These are phyloP conservation scores for Coptotermes formosanus DNA, from an alignment of 1,140 invertebrate genomes.

Conservation along the genomic window DNA sequence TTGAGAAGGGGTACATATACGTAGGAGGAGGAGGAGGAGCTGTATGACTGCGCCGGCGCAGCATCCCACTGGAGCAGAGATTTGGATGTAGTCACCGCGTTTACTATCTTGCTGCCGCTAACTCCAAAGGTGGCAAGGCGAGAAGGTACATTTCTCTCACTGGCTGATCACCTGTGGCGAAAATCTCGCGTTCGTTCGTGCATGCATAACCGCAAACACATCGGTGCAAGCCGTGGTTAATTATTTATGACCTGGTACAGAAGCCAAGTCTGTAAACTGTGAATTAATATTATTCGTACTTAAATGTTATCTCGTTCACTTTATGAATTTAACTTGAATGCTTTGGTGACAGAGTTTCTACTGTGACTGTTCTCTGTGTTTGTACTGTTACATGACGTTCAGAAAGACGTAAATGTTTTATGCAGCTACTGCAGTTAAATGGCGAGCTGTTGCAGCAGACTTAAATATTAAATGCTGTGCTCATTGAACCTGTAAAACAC, in stretches of 20 bases:
- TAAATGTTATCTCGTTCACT: no score
- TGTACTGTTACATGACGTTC: not conserved
- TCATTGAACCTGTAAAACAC: not conserved
- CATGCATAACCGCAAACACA: not conserved
- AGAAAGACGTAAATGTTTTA: not conserved
- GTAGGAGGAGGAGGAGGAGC: not conserved
- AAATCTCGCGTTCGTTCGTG: not conserved
- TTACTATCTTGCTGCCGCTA: not conserved
- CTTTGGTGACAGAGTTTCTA: not conserved
- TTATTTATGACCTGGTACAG: not conserved
- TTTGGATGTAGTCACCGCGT: not conserved
- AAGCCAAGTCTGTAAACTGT: not conserved
- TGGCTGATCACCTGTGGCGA: not conserved
- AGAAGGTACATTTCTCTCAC: not conserved
- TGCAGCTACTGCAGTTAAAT: not conserved
- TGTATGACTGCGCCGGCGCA: not conserved
- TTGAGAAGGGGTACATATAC: not conserved
- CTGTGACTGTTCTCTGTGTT: not conserved
- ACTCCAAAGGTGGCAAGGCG: not conserved
- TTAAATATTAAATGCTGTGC: not conserved
- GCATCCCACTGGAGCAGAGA: not conserved
- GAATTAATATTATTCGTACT: no score
- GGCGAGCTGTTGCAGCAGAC: not conserved
- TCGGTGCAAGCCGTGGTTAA: not conserved
- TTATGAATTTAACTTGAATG: not conserved